Evolutionary conservation across 2,797 vertebrate species (phyloP), one percentile per base, ranked within the genome.

Genomic region (Siniperca undulata): DNA sequence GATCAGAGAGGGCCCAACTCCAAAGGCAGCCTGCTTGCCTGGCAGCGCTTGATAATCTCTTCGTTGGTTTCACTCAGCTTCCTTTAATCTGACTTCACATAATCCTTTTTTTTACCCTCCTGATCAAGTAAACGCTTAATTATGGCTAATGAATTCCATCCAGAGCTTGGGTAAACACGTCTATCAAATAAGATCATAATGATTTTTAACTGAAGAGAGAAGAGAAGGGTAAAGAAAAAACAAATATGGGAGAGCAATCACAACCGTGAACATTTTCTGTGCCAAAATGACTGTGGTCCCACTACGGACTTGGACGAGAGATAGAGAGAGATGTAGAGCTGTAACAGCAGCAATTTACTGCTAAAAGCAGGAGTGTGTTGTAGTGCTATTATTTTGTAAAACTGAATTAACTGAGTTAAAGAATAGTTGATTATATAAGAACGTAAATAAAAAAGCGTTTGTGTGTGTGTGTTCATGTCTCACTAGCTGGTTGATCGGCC

Each of bases 71-170:
- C 90, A 90, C 89, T 88, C 89, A 73, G 88, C 86, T 94, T 78
- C 81, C 91, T 95, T 96, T 95, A 95, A 95, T 96, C 93, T 95
- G 92, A 95, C 94, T 95, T 95, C 93, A 94, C 91, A 95, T 93
- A 94, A 94, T 95, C 93, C 89, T 94, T 95, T 94, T 90, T 94
- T 90, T 83, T 82, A 91, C 89, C 88, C 80, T 92, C 90, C 91
- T 95, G 94, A 96, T 95, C 94, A 96, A 95, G 91, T 95, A 93
- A 95, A 95, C 83, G 89, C 92, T 95, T 95, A 95, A 96, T 95
- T 96, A 92, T 83, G 82, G 89, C 89, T 94, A 95, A 95, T 96
- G 93, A 96, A 95, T 95, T 95, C 91, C 91, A 88, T 94, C 92
- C 92, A 94, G 88, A 94, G 91, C 92, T 93, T 77, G 89, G 89